phyloP scores from a whole-genome alignment of 2,888 invertebrate genomes.

The Eupeodes latifasciatus region DNA sequence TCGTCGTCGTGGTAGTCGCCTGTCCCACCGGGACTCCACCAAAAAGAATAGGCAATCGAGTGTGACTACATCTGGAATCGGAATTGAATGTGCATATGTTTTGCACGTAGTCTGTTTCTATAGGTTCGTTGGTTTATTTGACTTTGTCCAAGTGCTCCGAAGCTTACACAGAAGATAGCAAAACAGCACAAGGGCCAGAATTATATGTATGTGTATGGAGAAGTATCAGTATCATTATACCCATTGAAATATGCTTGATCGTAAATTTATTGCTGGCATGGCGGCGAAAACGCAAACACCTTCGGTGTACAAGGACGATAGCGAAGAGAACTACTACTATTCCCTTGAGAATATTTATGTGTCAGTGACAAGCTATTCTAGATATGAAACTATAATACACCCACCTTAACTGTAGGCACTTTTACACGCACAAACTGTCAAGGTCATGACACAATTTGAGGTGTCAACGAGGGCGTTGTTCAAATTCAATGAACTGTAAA shows the following conservation, averaged over 20 bases:
- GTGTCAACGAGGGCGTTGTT: conserved; percentile 35
- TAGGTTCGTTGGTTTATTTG: background rate
- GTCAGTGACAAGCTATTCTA: background rate
- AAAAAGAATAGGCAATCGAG: conserved; percentile 18
- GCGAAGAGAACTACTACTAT: background rate
- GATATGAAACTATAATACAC: too few relatives aligned
- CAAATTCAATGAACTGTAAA: conserved; percentile 23
- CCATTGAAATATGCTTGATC: conserved; percentile 33
- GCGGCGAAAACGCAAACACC: conserved; percentile 23
- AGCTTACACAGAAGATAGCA: background rate
- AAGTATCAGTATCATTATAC: conserved; percentile 27
- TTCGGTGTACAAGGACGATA: background rate
- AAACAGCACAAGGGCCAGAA: background rate
- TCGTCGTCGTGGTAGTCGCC: background rate
- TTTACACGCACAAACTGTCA: background rate
- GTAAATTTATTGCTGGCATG: conserved; percentile 30
- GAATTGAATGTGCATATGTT: conserved; percentile 23
- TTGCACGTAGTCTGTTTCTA: conserved; percentile 8
- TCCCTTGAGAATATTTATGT: conserved; percentile 7
- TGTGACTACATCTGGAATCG: conserved; percentile 11
- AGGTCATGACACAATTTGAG: conserved; percentile 32
- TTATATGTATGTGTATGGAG: background rate
- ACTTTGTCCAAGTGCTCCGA: background rate
- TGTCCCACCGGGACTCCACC: background rate
- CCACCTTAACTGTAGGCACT: background rate